These are phyloP conservation scores for Trachythela sp. DNA, from an alignment of 64 coral and sea anemone species.

Conservation along the genomic window DNA sequence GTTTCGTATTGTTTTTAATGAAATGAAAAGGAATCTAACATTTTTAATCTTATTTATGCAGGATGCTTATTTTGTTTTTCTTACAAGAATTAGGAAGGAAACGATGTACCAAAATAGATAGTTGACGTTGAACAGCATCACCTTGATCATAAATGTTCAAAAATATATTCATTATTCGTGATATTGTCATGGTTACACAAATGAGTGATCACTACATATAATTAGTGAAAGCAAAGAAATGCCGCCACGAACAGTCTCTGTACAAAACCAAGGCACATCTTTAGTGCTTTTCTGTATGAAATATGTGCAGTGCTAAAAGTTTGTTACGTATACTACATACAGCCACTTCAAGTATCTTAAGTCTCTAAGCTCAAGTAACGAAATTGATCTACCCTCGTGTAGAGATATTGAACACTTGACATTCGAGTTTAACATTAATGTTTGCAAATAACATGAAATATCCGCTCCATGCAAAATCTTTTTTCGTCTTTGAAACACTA, in stretches of 20 bases:
- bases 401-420: background rate
- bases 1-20: no score
- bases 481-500: no score
- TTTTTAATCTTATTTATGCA: background rate
- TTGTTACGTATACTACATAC: background rate
- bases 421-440: background rate
- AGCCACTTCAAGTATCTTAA: background rate
- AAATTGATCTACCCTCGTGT: background rate
- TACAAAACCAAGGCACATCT: background rate
- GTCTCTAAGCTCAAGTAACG: background rate
- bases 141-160: background rate
- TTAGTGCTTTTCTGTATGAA: background rate
- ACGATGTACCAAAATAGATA: conserved; percentile 39
- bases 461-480: no score
- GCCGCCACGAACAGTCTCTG: background rate
- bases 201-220: background rate
- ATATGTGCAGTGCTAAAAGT: background rate
- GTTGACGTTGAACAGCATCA: background rate
- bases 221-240: background rate
- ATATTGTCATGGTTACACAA: background rate
- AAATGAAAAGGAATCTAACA: background rate
- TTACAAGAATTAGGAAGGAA: conserved; percentile 16
- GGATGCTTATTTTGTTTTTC: conserved; percentile 37
- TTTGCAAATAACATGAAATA: background rate
- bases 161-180: background rate